These are phyloP conservation scores for Cosmia pyralina DNA, from an alignment of 2,888 invertebrate genomes.

Conservation along the genomic window DNA sequence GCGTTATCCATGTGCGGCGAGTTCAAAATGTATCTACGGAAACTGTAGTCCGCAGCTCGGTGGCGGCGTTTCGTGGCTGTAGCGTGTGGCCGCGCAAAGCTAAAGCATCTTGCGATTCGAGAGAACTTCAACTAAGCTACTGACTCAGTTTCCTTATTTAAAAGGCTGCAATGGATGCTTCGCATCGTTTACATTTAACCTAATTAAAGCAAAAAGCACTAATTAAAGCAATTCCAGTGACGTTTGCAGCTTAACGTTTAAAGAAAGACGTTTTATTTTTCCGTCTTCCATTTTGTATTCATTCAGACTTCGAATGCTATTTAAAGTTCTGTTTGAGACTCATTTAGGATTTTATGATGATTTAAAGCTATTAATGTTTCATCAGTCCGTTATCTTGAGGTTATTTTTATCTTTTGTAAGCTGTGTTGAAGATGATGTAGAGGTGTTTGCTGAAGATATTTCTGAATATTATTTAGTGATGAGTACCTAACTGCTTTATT, in stretches of 20 bases:
- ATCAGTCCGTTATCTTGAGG: constrained; percentile 35
- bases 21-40: too few species aligned
- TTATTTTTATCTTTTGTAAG: constrained; percentile 48
- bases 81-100: too few species aligned
- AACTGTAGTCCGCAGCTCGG: too few species aligned
- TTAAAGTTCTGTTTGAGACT: constrained; percentile 42
- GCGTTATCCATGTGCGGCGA: too few species aligned
- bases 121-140: constrained; percentile 28
- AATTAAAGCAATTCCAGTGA: constrained; percentile 58
- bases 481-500: constrained; percentile 20
- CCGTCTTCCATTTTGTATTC: constrained; percentile 29
- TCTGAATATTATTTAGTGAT: constrained; percentile 11
- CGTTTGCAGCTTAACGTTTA: constrained; percentile 49
- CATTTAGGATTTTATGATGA: constrained; percentile 54
- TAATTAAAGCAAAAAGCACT: constrained; percentile 59
- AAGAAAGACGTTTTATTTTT: constrained; percentile 46
- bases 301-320: constrained; percentile 42
- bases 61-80: too few species aligned
- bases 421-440: constrained; percentile 25
- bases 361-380: constrained; percentile 63
- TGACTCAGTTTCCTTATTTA: constrained; percentile 46
- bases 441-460: constrained; percentile 36
- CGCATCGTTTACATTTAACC: constrained; percentile 50
- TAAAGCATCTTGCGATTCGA: constrained; percentile 24
- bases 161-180: constrained; percentile 38